These are phyloP conservation scores for Chrysemys picta DNA, from an alignment of 2,113 vertebrate genomes.

Conservation along the genomic window DNA sequence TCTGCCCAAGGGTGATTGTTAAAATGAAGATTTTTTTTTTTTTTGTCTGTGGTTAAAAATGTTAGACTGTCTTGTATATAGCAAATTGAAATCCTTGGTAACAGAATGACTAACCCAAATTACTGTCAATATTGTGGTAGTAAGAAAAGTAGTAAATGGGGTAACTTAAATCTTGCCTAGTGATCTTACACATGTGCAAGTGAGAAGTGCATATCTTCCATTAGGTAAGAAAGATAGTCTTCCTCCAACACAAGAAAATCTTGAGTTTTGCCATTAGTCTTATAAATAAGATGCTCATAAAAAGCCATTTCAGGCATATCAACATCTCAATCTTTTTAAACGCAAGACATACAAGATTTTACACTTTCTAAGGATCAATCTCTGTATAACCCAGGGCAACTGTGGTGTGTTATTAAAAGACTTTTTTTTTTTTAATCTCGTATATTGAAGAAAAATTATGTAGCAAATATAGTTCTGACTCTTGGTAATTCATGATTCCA, in stretches of 20 bases:
- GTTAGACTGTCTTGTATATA: slow-evolving; percentile 6
- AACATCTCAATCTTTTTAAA: slow-evolving; percentile 47
- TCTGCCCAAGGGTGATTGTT: neutral
- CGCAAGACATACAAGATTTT: slow-evolving; percentile 55
- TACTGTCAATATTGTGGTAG: slow-evolving; percentile 3
- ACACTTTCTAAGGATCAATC: slow-evolving; percentile 54
- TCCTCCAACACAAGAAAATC: neutral
- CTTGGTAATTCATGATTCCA: neutral
- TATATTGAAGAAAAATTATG: slow-evolving; percentile 58
- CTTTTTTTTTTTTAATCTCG: neutral
- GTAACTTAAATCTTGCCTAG: neutral
- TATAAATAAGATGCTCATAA: neutral
- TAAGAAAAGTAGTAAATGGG: neutral
- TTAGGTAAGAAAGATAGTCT: neutral
- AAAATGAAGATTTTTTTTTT: slow-evolving; percentile 39
- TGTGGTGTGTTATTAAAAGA: slow-evolving; percentile 29
- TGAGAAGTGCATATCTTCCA: neutral
- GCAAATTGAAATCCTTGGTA: neutral
- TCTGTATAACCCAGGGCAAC: slow-evolving; percentile 55
- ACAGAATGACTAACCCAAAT: slow-evolving; percentile 1
- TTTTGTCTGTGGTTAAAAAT: neutral
- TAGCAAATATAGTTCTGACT: slow-evolving; percentile 54
- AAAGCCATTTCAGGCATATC: slow-evolving; percentile 41
- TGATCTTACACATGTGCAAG: neutral
- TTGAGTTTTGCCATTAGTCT: neutral